A percentile compares a stretch with the other conserved stretches of the same genome.
Evolutionary conservation across 2,113 vertebrate genomes (phyloP).

Genomic region (Tapirus terrestris): DNA sequence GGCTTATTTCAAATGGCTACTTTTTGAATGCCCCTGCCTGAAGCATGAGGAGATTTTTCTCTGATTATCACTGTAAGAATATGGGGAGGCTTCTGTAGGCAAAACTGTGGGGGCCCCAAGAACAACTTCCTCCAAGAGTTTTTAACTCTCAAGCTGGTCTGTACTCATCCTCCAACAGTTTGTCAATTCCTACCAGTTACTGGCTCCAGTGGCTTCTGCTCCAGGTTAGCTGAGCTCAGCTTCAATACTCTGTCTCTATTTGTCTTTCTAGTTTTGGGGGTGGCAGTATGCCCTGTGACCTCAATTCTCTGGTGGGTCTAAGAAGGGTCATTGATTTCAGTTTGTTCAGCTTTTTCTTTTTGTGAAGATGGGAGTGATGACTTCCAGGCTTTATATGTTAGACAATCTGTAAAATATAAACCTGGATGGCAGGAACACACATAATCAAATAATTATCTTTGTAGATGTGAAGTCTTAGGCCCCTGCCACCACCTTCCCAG

Average conservation of each 20-base stretch:
- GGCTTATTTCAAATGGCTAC: not conserved
- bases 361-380: not conserved
- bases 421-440: not conserved
- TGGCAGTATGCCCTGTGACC: not conserved
- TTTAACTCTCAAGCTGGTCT: not conserved
- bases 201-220: not conserved
- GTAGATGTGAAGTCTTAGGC: not conserved
- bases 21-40: not conserved
- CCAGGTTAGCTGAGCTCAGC: not conserved
- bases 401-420: not conserved
- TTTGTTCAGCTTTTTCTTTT: not conserved
- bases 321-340: not conserved
- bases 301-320: not conserved
- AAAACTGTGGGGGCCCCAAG: not conserved
- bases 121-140: fast-evolving
- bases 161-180: too few species aligned
- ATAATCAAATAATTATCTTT: not conserved
- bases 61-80: not conserved
- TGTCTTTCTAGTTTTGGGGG: not conserved
- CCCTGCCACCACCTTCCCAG: not conserved
- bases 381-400: not conserved
- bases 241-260: not conserved
- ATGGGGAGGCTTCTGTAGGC: not conserved
- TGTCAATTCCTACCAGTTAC: not conserved
- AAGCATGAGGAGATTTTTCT: not conserved